These are phyloP conservation scores for Darevskia mixta DNA, from an alignment of 2,797 vertebrate genomes.

Conservation along the genomic window DNA sequence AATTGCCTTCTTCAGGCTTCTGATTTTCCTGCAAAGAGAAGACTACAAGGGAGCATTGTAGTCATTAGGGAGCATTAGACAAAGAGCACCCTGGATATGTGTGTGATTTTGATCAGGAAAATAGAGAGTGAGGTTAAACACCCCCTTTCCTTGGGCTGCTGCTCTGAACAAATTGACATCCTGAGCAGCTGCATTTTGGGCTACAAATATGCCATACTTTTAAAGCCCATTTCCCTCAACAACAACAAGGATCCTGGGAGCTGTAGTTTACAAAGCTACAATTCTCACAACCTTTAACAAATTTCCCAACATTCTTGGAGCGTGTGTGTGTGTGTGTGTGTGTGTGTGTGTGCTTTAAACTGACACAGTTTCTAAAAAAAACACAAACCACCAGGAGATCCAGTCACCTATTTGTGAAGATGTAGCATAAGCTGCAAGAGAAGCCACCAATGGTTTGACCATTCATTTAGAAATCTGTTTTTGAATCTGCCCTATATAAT, in stretches of 20 bases:
- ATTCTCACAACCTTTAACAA: too few species aligned
- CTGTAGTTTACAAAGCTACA: too few species aligned
- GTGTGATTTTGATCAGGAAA: not conserved
- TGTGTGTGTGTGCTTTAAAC: too few species aligned
- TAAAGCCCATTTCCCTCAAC: too few species aligned
- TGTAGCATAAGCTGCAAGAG: not conserved
- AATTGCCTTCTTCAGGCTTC: not conserved
- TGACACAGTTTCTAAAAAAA: too few species aligned
- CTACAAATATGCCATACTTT: too few species aligned
- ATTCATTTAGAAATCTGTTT: not conserved
- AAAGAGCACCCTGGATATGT: not conserved
- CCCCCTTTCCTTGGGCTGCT: not conserved
- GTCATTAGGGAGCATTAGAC: too few species aligned
- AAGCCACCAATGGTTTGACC: not conserved
- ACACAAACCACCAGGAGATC: too few species aligned
- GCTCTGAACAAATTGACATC: not conserved
- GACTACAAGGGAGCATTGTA: not conserved
- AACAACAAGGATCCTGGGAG: too few species aligned
- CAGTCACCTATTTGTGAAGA: not conserved
- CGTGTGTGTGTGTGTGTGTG: too few species aligned
- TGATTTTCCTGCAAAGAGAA: not conserved
- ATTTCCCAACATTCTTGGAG: too few species aligned
- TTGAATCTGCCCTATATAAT: not conserved
- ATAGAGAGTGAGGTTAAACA: not conserved
- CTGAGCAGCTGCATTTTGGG: too few species aligned